Conservation (phyloP, 2,888 invertebrate genomes). For the Thymelicus acteon region DNA sequence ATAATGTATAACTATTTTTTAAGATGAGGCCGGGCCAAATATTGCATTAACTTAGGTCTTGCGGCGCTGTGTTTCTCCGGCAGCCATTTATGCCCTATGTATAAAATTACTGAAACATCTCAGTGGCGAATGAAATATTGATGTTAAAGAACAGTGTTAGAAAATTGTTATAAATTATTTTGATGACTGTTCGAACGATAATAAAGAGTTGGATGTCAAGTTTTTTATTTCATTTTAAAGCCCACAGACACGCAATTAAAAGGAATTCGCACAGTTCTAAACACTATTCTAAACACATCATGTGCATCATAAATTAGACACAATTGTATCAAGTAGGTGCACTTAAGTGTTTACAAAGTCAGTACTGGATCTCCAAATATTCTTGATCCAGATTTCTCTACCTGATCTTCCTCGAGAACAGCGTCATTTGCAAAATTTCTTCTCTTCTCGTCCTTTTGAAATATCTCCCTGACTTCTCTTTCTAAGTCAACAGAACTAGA, state of each 20-base stretch:
- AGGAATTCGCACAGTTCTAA: neutral
- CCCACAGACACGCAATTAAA: neutral
- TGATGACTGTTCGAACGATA: constrained; percentile 86
- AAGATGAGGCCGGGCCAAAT: constrained; percentile 84
- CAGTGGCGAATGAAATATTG: constrained; percentile 81
- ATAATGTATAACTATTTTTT: constrained; percentile 81
- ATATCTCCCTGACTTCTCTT: constrained; percentile 73
- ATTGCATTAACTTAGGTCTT: constrained; percentile 81
- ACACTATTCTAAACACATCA: neutral
- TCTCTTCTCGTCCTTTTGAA: constrained; percentile 62
- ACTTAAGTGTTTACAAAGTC: neutral
- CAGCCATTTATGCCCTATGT: constrained; percentile 72
- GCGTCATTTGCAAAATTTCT: constrained; percentile 43
- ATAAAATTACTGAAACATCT: constrained; percentile 76
- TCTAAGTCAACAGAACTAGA: constrained; percentile 75
- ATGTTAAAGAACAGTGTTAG: constrained; percentile 85
- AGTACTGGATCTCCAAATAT: constrained; percentile 62
- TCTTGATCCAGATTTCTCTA: constrained; percentile 54
- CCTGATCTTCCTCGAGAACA: constrained; percentile 45
- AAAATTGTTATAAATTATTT: constrained; percentile 86
- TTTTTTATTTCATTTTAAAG: constrained; percentile 60
- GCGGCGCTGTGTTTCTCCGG: constrained; percentile 74
- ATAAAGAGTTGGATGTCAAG: constrained; percentile 86
- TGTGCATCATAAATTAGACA: too few species aligned
- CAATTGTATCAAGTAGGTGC: too few species aligned